These are phyloP conservation scores for Amphiduros pacificus DNA, from an alignment of 2,888 invertebrate species.

Conservation along the genomic window DNA sequence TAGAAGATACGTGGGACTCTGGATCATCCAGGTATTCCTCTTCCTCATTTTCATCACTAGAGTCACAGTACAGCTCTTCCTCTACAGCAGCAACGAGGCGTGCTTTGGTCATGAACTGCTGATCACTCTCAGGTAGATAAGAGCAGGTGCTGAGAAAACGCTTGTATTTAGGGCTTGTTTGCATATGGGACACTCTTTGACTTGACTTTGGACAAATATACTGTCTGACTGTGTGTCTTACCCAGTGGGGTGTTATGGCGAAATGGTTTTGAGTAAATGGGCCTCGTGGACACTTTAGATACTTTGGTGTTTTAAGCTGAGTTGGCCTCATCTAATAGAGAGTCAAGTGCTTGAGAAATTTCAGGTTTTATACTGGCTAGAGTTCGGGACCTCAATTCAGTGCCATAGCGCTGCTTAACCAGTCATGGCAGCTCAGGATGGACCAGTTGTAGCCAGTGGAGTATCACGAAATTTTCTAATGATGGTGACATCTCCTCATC, in stretches of 20 bases:
- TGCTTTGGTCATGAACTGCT: slow-evolving; percentile 23
- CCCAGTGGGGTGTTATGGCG: no score
- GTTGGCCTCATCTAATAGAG: slow-evolving; percentile 29
- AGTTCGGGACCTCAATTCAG: slow-evolving; percentile 29
- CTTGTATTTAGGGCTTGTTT: slow-evolving; percentile 21
- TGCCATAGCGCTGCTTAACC: slow-evolving; percentile 32
- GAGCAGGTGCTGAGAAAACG: slow-evolving; percentile 30
- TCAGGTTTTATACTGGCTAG: slow-evolving; percentile 32
- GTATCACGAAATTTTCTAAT: slow-evolving; percentile 28
- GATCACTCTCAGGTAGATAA: slow-evolving; percentile 27
- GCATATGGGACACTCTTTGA: slow-evolving; percentile 27
- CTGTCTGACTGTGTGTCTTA: no score
- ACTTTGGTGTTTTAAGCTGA: slow-evolving; percentile 19
- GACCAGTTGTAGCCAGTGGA: slow-evolving; percentile 30
- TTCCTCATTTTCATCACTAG: not conserved
- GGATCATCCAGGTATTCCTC: not conserved
- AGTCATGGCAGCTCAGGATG: slow-evolving; percentile 21
- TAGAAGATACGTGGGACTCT: not conserved
- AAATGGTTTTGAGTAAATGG: no score
- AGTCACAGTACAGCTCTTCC: slow-evolving; percentile 12
- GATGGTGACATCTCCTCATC: slow-evolving; percentile 27
- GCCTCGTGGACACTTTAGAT: slow-evolving; percentile 17
- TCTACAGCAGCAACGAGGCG: slow-evolving; percentile 4
- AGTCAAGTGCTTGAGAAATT: slow-evolving; percentile 30
- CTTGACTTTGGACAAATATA: not conserved